Evolutionary conservation across 1,140 invertebrate species (phyloP).

Genomic region (Ceratina australensis): DNA sequence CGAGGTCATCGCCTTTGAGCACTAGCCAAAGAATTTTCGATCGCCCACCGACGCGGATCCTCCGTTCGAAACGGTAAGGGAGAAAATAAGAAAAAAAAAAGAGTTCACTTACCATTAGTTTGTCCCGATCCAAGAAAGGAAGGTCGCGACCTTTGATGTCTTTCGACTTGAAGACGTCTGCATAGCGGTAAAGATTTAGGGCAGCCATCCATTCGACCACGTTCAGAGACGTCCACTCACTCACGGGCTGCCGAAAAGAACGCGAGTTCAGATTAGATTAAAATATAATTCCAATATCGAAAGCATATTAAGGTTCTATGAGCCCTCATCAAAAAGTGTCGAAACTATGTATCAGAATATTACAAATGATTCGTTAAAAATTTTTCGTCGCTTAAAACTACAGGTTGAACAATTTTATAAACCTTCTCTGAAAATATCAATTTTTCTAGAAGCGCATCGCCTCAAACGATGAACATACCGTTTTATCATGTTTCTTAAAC

Average conservation of each 20-base stretch:
- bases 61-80: slow-evolving; percentile 25
- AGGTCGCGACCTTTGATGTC: slow-evolving; percentile 86
- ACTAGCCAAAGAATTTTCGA: slow-evolving; percentile 60
- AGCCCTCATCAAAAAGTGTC: too few species aligned
- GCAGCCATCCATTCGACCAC: slow-evolving; percentile 89
- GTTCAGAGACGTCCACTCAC: slow-evolving; percentile 85
- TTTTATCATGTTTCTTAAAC: too few species aligned
- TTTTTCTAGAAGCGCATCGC: too few species aligned
- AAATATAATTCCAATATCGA: not conserved
- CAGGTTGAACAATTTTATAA: too few species aligned
- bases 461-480: too few species aligned
- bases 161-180: slow-evolving; percentile 86
- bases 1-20: slow-evolving; percentile 60
- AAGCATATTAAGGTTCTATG: too few species aligned
- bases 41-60: slow-evolving; percentile 21
- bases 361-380: too few species aligned
- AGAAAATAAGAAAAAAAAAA: slow-evolving; percentile 9
- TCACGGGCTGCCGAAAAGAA: slow-evolving; percentile 82
- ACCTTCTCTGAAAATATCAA: too few species aligned
- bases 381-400: too few species aligned
- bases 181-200: slow-evolving; percentile 86
- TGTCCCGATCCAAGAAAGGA: slow-evolving; percentile 84
- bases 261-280: not conserved
- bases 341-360: too few species aligned
- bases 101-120: slow-evolving; percentile 82